Conservation (phyloP, 2,113 vertebrate genomes). For the Ailurus styani region DNA sequence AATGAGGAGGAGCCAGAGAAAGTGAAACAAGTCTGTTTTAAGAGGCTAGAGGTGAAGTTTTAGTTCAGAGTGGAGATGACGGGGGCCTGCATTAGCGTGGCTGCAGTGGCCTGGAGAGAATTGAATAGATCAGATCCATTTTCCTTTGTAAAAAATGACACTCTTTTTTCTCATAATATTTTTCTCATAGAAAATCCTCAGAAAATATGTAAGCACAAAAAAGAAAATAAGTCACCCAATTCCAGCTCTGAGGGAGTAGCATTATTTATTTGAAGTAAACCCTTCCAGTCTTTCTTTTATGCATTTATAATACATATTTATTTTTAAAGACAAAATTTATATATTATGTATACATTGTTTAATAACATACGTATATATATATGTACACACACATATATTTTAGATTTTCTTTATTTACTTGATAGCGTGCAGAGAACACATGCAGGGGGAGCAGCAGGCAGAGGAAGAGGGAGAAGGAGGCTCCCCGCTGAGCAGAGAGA, state of each 20-base stretch:
- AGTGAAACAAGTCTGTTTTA: not conserved
- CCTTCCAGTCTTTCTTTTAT: not conserved
- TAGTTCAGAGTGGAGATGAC: not conserved
- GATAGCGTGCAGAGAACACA: no score
- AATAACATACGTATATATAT: not conserved
- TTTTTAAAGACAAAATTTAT: not conserved
- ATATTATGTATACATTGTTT: not conserved
- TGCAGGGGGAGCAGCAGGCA: no score
- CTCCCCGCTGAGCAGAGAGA: not conserved
- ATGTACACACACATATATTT: no score
- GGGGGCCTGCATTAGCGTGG: no score
- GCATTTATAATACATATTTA: not conserved
- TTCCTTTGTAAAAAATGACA: not conserved
- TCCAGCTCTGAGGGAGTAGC: not conserved
- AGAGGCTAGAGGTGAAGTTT: not conserved
- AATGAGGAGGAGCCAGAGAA: not conserved
- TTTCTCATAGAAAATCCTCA: not conserved
- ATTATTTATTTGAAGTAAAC: not conserved
- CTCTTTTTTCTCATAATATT: not conserved
- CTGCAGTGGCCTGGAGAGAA: not conserved
- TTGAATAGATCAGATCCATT: not conserved
- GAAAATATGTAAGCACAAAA: not conserved
- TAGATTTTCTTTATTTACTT: no score
- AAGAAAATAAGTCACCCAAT: not conserved
- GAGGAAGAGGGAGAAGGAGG: not conserved